Evolutionary conservation across 2,797 vertebrate genomes (phyloP), one percentile per base, ranked within the genome.

Genomic region (Acestrorhynchus altus): DNA sequence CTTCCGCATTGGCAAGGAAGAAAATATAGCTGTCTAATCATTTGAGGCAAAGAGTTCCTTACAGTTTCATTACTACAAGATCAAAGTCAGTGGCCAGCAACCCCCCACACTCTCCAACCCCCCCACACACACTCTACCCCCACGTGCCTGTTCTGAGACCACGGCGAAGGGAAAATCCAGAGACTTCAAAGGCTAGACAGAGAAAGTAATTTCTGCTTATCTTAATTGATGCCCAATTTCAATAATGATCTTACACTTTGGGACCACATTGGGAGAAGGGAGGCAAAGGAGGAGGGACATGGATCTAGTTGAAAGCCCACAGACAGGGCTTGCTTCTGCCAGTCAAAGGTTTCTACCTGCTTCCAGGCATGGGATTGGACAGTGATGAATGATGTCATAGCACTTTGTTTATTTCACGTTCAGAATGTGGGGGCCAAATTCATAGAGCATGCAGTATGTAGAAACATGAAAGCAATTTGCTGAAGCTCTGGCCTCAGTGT

Each of bases 141-240:
- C 65, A 68, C 61, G 83, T 72, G 85, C 87, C 81, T 85, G 81
- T 86, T 87, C 85, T 86, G 87, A 83, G 88, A 88, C 83, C 83
- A 87, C 65, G 79, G 85, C 83, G 85, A 80, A 72, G 84, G 85
- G 86, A 84, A 89, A 92, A 93, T 91, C 91, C 92, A 90, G 42
- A 69, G 74, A 94, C 92, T 88, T 95, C 92, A 95, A 95, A 94
- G 92, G 61, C 81, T 75, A 89, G 89, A 90, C 89, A 85, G 92
- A 92, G 92, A 94, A 94, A 94, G 93, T 93, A 72, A 93, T 93
- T 93, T 93, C 81, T 87, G 71, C 92, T 95, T 94, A 95, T 95
- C 94, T 95, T 92, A 94, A 94, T 94, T 92, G 92, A 88, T 87
- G 88, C 88, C 89, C 90, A 94, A 94, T 95, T 94, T 92, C 81